Percentiles rank a stretch among this genome's conserved stretches.
These are phyloP conservation scores for Masticophis lateralis DNA, from an alignment of 2,797 vertebrate genomes.

Conservation along the genomic window DNA sequence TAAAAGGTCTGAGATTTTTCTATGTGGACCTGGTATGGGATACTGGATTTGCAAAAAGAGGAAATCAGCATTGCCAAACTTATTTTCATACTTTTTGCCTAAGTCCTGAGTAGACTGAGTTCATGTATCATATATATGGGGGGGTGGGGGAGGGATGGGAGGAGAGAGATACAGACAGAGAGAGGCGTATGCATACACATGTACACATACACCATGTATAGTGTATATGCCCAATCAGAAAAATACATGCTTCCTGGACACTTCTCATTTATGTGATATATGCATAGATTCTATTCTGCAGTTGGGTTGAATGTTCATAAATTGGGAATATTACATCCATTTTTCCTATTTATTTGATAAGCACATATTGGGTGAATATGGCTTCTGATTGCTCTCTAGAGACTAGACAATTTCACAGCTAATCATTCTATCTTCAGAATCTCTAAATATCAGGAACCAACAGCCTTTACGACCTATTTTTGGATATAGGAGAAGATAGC, in stretches of 20 bases:
- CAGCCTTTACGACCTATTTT: neutral
- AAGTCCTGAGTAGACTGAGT: too few species aligned
- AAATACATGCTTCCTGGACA: neutral
- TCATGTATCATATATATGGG: too few species aligned
- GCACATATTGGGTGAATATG: neutral
- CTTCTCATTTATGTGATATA: neutral
- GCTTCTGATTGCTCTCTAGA: neutral
- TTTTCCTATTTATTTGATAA: neutral
- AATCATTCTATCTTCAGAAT: neutral
- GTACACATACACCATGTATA: too few species aligned
- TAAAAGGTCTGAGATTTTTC: neutral
- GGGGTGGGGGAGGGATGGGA: accelerated
- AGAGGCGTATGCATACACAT: too few species aligned
- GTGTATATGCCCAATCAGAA: too few species aligned
- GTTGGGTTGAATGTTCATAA: neutral
- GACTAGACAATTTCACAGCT: neutral
- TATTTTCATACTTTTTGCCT: too few species aligned
- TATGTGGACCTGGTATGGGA: neutral
- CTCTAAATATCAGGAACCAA: neutral
- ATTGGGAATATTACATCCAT: too few species aligned
- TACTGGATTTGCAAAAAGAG: neutral
- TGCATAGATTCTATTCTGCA: neutral
- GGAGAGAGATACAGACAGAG: too few species aligned
- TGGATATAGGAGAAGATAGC: neutral
- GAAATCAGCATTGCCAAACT: neutral